Evolutionary conservation across 2,113 vertebrate genomes (phyloP), one percentile per base, ranked within the genome.

Genomic region (Zapus hudsonius): DNA sequence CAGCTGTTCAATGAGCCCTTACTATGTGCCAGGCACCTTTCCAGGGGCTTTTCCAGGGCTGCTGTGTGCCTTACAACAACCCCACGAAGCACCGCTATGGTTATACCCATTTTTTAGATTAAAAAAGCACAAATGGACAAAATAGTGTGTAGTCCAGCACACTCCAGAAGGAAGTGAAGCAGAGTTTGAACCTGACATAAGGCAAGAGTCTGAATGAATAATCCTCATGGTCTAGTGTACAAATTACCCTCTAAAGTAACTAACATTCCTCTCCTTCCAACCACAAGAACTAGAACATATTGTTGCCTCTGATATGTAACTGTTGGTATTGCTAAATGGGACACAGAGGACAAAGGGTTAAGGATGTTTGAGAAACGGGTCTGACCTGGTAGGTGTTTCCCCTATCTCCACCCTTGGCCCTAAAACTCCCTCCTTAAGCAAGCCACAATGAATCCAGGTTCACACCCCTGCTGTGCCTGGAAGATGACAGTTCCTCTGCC

Each of bases 41-140:
- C 57, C 9, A 52, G 52, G 52, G 52, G 7, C 52, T 52, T 52
- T 52, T 52, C 52, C 52, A 52, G 52, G 12, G 52, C 52, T 52
- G 52, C 12, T 52, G 40, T 61, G n/a, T 20, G 52, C 40, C 38
- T 33, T 11, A 19, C 52, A 38, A 38, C 6, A 11, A 13, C 79
- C 66, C 25, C 1, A 0, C 1, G 78, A 59, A 61, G 55, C 4
- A 31, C 31, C 17, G 38, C 40, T 0, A 9, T 0, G 0, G 42
- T 33, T 2, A 42, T 42, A 19, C 44, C 44, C 66, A 12, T 31
- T 78, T 25, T 87, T 64, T 36, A 57, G n/a, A 55, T 3, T 57
- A 76, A 76, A n/a, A 23, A 74, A 42, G 55, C n/a, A 25, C 22
- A 3, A 52, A 55, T 59, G 66, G 59, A 87, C 10, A 17, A 11